Base-by-base conservation (phyloP, 2,113 vertebrate genomes). In the Brachypodius melanocephalos region DNA sequence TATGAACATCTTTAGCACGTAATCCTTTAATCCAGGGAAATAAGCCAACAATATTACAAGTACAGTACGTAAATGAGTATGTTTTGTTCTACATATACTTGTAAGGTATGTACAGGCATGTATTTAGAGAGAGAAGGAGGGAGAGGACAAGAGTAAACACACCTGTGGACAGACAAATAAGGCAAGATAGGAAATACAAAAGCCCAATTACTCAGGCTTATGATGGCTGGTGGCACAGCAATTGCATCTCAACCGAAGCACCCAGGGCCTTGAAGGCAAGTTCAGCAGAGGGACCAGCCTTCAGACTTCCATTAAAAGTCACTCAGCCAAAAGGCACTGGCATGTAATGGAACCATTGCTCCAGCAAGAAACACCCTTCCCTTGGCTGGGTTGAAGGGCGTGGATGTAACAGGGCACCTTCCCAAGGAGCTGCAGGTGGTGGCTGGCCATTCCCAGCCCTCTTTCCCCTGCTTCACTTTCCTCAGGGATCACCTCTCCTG, bases 101-200 rank as follows among this genome's bases (percentile, higher is more conserved):
- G 45, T 34, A 81, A 57, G 77, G 61, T 84, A 83, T 67, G 51
- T 80, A 71, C 43, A 32, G 55, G 32, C 88, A 77, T 48, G 90
- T 86, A 54, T 83, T 85, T 61, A 80, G 72, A 85, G 42, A 73
- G 31, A 49, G 45, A n/a, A 49, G 36, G 34, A 25, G 52, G 19
- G 32, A 82, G 58, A 72, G 18, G 8, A 34, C 42, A 83, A 76
- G 71, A 85, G 34, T 72, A 93, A 88, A 91, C 48, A 72, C 36
- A 75, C 43, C 73, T 55, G 45, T 78, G 61, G 69, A 74, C 90
- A 91, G 65, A 82, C 83, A 86, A 92, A 90, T 90, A 88, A 92
- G 79, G 90, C 59, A 94, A 93, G 67, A 22, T 10, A 90, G 74
- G 45, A 80, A 90, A 54, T 8, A 43, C 32, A 54, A 45, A 83